Evolutionary conservation across 1,140 invertebrate species (phyloP).

Genomic region (Eumeta japonica): DNA sequence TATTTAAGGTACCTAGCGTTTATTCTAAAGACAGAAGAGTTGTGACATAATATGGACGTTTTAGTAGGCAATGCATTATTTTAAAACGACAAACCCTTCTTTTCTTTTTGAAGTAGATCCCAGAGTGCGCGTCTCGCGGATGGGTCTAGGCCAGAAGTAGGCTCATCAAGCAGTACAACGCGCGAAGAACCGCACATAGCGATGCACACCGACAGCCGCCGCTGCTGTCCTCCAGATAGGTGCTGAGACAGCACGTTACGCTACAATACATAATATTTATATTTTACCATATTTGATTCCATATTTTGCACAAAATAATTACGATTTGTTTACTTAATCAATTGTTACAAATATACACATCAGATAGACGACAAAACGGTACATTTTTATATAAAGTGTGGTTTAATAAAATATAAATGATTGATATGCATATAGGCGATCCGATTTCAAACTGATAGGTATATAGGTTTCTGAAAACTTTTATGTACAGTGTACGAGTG

Average conservation of each 20-base stretch:
- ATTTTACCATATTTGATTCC: neutral
- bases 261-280: constrained; percentile 16
- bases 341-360: neutral
- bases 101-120: constrained; percentile 69
- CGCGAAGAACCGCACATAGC: constrained; percentile 59
- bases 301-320: neutral
- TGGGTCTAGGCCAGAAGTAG: constrained; percentile 93
- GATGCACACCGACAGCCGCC: constrained; percentile 56
- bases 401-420: too few species aligned
- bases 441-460: too few species aligned
- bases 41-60: too few species aligned
- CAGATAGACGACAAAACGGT: too few species aligned
- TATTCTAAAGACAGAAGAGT: too few species aligned
- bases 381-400: too few species aligned
- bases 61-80: too few species aligned
- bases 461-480: too few species aligned
- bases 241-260: constrained; percentile 30
- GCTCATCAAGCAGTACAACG: constrained; percentile 83
- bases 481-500: too few species aligned
- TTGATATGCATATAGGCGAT: too few species aligned
- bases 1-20: too few species aligned
- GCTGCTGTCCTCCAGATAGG: constrained; percentile 59
- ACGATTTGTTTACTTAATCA: neutral
- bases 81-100: neutral
- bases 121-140: constrained; percentile 87